These are phyloP conservation scores for Drosophila suboccidentalis DNA, from an alignment of 2,888 invertebrate species.

Conservation along the genomic window DNA sequence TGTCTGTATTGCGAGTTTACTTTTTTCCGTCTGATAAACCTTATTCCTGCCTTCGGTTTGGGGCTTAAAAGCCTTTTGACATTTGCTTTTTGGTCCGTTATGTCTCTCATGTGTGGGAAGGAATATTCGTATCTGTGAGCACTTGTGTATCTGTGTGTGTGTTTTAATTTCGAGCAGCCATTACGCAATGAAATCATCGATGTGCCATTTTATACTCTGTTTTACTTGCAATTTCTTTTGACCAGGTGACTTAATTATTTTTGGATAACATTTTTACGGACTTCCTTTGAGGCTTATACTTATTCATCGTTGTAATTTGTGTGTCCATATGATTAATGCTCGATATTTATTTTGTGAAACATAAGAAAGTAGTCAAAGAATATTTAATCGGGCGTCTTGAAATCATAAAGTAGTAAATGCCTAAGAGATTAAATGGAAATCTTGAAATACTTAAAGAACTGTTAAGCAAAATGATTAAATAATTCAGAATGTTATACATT, in stretches of 20 bases:
- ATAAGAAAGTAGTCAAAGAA: not conserved
- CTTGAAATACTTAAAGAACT: not conserved
- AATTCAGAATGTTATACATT: not conserved
- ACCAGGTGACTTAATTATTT: slow-evolving; percentile 11
- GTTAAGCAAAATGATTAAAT: not conserved
- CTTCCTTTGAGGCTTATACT: slow-evolving; percentile 1
- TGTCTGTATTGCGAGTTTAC: not conserved
- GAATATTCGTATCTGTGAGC: not conserved
- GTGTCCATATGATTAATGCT: not conserved
- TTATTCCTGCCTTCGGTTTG: not conserved
- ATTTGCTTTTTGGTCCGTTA: slow-evolving; percentile 20
- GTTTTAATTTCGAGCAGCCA: slow-evolving; percentile 69
- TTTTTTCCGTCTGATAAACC: slow-evolving; percentile 11
- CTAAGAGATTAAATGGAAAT: not conserved
- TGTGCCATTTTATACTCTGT: slow-evolving; percentile 10
- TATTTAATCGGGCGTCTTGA: not conserved
- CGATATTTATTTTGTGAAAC: not conserved
- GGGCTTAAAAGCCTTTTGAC: slow-evolving; percentile 35
- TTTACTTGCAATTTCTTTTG: slow-evolving; percentile 15
- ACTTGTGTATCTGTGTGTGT: slow-evolving; percentile 11
- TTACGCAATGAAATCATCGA: slow-evolving; percentile 50
- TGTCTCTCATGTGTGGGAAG: slow-evolving; percentile 1
- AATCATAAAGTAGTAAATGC: not conserved
- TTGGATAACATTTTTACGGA: slow-evolving; percentile 4
- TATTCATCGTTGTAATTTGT: not conserved